Evolutionary conservation across 2,113 vertebrate species (phyloP).

Genomic region (Myrmecobius fasciatus): DNA sequence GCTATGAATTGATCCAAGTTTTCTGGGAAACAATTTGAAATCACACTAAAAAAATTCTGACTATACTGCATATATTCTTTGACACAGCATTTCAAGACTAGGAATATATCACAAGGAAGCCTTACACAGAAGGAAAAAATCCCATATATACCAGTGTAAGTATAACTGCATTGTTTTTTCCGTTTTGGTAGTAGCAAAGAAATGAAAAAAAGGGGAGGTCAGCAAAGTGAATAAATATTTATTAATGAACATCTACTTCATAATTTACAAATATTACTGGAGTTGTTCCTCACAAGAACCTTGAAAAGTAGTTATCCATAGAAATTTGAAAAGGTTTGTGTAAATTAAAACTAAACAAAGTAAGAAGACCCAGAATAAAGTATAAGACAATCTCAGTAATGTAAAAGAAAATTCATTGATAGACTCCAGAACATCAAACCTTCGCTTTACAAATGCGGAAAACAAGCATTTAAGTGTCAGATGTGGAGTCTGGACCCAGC

Average conservation of each 20-base stretch:
- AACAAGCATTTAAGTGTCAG: not conserved
- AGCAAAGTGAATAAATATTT: not conserved
- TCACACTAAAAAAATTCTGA: not conserved
- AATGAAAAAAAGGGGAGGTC: not conserved
- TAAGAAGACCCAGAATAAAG: not conserved
- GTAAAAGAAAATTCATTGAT: not conserved
- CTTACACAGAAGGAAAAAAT: not conserved
- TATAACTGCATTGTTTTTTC: not conserved
- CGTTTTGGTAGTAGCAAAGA: not conserved
- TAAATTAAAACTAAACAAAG: not conserved
- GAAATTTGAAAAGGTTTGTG: not conserved
- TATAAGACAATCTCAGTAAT: not conserved
- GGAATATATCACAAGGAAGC: not conserved
- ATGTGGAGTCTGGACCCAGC: not conserved
- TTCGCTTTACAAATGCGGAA: too few species aligned
- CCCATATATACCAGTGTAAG: not conserved
- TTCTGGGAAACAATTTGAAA: not conserved
- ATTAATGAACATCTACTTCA: not conserved
- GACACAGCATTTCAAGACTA: not conserved
- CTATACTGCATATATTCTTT: not conserved
- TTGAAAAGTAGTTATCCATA: not conserved
- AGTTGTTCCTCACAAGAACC: not conserved
- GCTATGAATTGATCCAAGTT: not conserved
- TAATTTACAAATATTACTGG: not conserved
- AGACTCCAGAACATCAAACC: not conserved